A percentile compares a stretch with the other conserved stretches of the same genome.
Conservation (phyloP, 2,797 vertebrate species). For the Chaetophractus vellerosus region DNA sequence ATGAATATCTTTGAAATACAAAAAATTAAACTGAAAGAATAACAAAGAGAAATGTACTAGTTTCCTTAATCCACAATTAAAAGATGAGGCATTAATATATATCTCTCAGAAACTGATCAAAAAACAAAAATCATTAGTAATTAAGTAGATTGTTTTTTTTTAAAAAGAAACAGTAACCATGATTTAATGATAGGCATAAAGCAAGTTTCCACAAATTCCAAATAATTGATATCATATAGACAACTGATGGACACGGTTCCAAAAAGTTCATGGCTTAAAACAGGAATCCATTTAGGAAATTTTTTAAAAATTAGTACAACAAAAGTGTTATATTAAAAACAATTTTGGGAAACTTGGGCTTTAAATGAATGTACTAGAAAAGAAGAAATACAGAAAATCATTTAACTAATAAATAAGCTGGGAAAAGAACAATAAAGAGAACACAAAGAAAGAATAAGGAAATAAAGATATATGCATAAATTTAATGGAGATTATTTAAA, state of each 20-base stretch:
- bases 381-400: neutral
- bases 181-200: neutral
- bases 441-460: neutral
- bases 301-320: neutral
- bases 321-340: neutral
- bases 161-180: neutral
- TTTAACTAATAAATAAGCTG: neutral
- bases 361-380: no score
- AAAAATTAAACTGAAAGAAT: neutral
- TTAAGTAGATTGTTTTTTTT: neutral
- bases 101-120: neutral
- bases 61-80: neutral
- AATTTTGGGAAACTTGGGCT: neutral
- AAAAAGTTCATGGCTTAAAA: neutral
- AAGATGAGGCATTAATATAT: neutral
- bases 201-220: neutral
- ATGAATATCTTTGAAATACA: neutral
- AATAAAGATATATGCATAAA: neutral
- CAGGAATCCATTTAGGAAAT: neutral
- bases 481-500: neutral
- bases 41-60: neutral
- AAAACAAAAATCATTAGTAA: neutral
- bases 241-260: neutral
- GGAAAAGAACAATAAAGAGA: neutral
- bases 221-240: neutral